These are phyloP conservation scores for Chaunax sp. DNA, from an alignment of 2,797 vertebrate genomes.

Conservation along the genomic window DNA sequence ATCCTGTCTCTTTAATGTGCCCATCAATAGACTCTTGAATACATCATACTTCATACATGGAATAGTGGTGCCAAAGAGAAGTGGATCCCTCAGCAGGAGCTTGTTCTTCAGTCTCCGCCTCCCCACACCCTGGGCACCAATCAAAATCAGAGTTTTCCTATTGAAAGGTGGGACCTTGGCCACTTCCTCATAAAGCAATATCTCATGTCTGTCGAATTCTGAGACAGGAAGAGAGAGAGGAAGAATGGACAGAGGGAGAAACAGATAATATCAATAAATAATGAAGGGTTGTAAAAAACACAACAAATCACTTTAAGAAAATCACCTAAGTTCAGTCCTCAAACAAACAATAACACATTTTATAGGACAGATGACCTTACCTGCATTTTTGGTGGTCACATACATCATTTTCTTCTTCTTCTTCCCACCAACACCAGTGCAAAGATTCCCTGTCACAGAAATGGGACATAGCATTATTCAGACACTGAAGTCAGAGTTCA, in stretches of 20 bases:
- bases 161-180: conserved; percentile 95
- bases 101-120: conserved; percentile 95
- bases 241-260: background rate
- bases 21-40: too few relatives aligned
- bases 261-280: background rate
- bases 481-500: background rate
- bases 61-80: conserved; percentile 92
- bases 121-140: conserved; percentile 95
- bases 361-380: conserved; percentile 51
- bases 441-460: conserved; percentile 86
- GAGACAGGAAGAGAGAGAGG: conserved; percentile 4
- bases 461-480: conserved; percentile 4
- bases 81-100: conserved; percentile 90
- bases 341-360: background rate
- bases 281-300: background rate
- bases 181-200: conserved; percentile 96
- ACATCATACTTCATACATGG: conserved; percentile 83
- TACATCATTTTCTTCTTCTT: conserved; percentile 99
- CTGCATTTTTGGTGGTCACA: conserved; percentile 85
- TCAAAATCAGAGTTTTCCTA: conserved; percentile 94
- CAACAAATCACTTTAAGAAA: background rate
- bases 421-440: conserved; percentile 90
- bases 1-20: background rate
- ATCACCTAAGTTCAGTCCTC: background rate
- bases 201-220: conserved; percentile 97